Percentiles rank a stretch among this genome's conserved stretches.
Evolutionary conservation across 2,797 vertebrate genomes (phyloP).

Genomic region (Girardinus metallicus): DNA sequence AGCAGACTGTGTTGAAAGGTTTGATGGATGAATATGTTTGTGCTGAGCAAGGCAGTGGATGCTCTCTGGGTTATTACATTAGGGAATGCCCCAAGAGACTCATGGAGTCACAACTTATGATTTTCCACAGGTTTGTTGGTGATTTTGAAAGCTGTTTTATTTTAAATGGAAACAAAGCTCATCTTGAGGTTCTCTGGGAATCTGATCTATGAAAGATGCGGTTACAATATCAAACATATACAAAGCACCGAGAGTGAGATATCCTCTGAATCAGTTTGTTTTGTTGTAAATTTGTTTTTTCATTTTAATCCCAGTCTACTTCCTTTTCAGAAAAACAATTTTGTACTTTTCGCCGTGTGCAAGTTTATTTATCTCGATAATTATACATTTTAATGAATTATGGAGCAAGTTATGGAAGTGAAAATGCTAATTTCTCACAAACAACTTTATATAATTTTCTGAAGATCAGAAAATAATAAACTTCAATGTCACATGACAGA

Average conservation of each 20-base stretch:
- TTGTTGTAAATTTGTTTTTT: neutral
- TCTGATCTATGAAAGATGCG: neutral
- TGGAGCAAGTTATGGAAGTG: neutral
- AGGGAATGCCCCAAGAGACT: slow-evolving; percentile 22
- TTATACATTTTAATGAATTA: neutral
- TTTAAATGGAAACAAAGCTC: slow-evolving; percentile 19
- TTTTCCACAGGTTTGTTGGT: slow-evolving; percentile 19
- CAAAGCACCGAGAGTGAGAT: neutral
- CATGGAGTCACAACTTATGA: slow-evolving; percentile 2
- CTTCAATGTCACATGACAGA: neutral
- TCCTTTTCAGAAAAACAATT: neutral
- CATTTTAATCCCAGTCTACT: neutral
- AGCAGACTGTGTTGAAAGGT: slow-evolving; percentile 20
- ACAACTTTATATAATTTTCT: neutral
- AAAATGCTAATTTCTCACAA: neutral
- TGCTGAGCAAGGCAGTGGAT: slow-evolving; percentile 46
- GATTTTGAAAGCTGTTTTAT: slow-evolving; percentile 11
- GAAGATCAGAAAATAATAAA: neutral
- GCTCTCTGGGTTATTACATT: slow-evolving; percentile 40
- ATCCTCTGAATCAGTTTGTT: neutral
- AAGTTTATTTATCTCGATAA: neutral
- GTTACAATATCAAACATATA: neutral
- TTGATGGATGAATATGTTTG: slow-evolving; percentile 53
- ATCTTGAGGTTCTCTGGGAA: neutral
- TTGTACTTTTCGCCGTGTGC: neutral